Evolutionary conservation across 2,888 invertebrate species (phyloP).

Genomic region (Tricholauxania praeusta): DNA sequence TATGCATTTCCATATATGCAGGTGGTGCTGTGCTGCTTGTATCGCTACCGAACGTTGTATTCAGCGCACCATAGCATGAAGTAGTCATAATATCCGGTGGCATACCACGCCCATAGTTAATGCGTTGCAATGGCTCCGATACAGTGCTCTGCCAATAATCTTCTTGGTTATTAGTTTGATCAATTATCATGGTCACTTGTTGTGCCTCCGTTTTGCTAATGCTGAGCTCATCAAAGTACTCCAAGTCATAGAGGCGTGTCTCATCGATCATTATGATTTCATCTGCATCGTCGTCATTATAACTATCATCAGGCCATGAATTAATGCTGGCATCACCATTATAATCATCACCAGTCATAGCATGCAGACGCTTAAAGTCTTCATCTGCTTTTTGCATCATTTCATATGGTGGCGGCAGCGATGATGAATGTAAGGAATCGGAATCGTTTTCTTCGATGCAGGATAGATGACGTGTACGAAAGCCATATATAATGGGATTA

Average conservation of each 20-base stretch:
- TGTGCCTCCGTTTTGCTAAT: slow-evolving; percentile 48
- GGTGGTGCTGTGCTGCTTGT: slow-evolving; percentile 43
- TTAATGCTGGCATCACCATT: slow-evolving; percentile 26
- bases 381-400: slow-evolving; percentile 64
- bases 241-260: slow-evolving; percentile 59
- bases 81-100: slow-evolving; percentile 66
- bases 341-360: slow-evolving; percentile 30
- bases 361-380: slow-evolving; percentile 58
- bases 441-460: slow-evolving; percentile 68
- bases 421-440: slow-evolving; percentile 64
- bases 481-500: slow-evolving; percentile 57
- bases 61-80: slow-evolving; percentile 66
- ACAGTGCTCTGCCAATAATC: slow-evolving; percentile 55
- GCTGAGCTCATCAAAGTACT: slow-evolving; percentile 63
- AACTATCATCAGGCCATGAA: slow-evolving; percentile 12
- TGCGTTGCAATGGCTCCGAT: slow-evolving; percentile 51
- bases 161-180: background rate
- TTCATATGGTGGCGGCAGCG: slow-evolving; percentile 63
- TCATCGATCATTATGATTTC: slow-evolving; percentile 66
- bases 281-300: slow-evolving; percentile 50
- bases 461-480: slow-evolving; percentile 66
- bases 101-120: slow-evolving; percentile 42
- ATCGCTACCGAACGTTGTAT: slow-evolving; percentile 59
- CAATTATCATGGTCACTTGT: slow-evolving; percentile 9
- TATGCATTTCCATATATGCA: slow-evolving; percentile 36